A percentile compares a stretch with the other conserved stretches of the same genome.
Evolutionary conservation across 2,113 vertebrate genomes (phyloP).

Genomic region (Platichthys stellatus): DNA sequence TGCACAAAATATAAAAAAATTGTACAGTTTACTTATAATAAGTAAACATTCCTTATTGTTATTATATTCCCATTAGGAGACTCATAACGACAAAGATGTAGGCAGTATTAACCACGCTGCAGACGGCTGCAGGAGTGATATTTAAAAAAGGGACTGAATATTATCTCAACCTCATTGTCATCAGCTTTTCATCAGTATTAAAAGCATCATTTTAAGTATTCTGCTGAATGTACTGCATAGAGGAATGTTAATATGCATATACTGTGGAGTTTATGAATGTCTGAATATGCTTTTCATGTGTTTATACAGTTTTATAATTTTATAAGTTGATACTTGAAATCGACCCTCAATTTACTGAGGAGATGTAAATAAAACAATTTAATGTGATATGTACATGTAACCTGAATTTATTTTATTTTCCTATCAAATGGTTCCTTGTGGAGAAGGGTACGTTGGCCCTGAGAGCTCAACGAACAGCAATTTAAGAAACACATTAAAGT

Average conservation of each 20-base stretch:
- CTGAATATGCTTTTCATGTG: constrained; percentile 35
- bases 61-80: constrained; percentile 6
- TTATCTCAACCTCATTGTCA: constrained; percentile 1
- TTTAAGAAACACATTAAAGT: too few species aligned
- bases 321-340: constrained; percentile 65
- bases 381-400: constrained; percentile 34
- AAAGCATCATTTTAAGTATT: constrained; percentile 1
- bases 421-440: not conserved
- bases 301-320: constrained; percentile 45
- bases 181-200: not conserved
- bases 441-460: not conserved
- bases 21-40: constrained; percentile 42
- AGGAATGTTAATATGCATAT: constrained; percentile 41
- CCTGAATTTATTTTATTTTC: not conserved
- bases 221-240: constrained; percentile 61
- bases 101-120: constrained; percentile 8
- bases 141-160: not conserved
- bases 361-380: constrained; percentile 59
- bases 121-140: not conserved
- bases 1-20: constrained; percentile 55
- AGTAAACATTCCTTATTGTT: constrained; percentile 43
- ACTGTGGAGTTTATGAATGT: constrained; percentile 22
- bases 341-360: constrained; percentile 64
- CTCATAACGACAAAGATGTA: not conserved
- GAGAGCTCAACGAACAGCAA: too few species aligned